Evolutionary conservation across 2,113 vertebrate genomes (phyloP), one percentile per base, ranked within the genome.

Genomic region (Propithecus coquereli): DNA sequence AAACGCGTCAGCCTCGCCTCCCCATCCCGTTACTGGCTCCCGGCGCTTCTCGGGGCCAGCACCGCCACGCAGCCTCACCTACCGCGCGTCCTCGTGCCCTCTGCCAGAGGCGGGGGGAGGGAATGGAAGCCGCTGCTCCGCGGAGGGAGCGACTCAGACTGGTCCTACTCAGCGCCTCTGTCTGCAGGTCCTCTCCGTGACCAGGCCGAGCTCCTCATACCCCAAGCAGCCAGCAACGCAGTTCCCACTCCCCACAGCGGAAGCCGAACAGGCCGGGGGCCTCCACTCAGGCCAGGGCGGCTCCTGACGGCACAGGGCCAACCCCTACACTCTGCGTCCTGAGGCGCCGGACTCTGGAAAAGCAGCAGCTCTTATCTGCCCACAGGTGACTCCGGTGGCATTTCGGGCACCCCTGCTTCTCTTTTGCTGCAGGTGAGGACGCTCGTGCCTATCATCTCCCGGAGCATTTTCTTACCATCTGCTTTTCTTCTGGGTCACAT

Each of bases 131-230:
- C 1, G 1, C 20, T 0, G 0, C 12, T 43, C 22, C 7, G 2
- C 1, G 0, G 10, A 25, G 0, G 14, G 12, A 61, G 6, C 0
- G 1, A 30, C 34, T 83, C 73, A 68, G 43, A 45, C 5, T 4
- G 37, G 87, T 30, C 27, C 47, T n/a, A 8, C 57, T 54, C 27
- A 25, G 40, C 27, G 34, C 30, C 77, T 59, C 63, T 30, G 34
- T 17, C 7, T 14, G 57, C 54, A 30, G 8, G 45, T 93, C 34
- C 20, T 90, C 34, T 34, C 11, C 14, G 50, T 20, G 45, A 68
- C 22, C 0, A 1, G 16, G 61, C 5, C 73, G 61, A 61, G 32
- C n/a, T 14, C 34, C 32, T 22, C 43, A 30, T 9, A 2, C 5
- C 13, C 7, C 47, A 43, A 13, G 18, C 32, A 50, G 57, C 4